Evolutionary conservation across 2,797 vertebrate species (phyloP).

Genomic region (Pipistrellus kuhlii): DNA sequence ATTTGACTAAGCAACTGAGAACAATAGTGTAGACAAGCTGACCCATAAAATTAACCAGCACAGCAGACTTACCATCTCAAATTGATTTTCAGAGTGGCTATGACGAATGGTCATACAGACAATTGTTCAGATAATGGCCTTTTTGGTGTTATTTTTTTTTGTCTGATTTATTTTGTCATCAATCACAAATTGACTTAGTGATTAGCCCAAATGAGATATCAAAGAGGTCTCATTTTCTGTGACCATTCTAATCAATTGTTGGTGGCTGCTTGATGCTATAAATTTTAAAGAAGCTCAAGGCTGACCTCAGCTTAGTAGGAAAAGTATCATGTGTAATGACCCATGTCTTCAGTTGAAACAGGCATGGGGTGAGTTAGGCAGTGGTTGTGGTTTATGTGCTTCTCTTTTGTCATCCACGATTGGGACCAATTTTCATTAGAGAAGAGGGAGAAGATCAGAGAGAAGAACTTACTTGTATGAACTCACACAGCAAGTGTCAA

Average conservation of each 20-base stretch:
- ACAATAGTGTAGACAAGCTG: not conserved
- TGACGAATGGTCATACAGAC: not conserved
- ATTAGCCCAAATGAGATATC: not conserved
- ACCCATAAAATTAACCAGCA: not conserved
- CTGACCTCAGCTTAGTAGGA: not conserved
- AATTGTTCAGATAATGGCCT: not conserved
- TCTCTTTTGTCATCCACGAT: accelerated
- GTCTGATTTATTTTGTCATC: not conserved
- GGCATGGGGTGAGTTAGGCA: not conserved
- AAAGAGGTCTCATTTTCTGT: not conserved
- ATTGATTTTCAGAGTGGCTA: not conserved
- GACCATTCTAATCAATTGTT: not conserved
- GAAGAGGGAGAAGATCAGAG: not conserved
- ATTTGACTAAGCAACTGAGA: not conserved
- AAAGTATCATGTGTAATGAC: not conserved
- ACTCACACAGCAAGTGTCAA: not conserved
- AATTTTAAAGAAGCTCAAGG: not conserved
- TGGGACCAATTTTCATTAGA: not conserved
- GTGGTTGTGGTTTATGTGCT: not conserved
- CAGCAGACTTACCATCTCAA: not conserved
- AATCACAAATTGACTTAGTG: not conserved
- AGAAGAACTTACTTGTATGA: not conserved
- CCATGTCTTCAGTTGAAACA: not conserved
- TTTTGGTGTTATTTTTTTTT: not conserved
- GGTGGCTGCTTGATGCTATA: not conserved